phyloP scores from a whole-genome alignment of 2,113 vertebrate species.

The Ageneiosus marmoratus region DNA sequence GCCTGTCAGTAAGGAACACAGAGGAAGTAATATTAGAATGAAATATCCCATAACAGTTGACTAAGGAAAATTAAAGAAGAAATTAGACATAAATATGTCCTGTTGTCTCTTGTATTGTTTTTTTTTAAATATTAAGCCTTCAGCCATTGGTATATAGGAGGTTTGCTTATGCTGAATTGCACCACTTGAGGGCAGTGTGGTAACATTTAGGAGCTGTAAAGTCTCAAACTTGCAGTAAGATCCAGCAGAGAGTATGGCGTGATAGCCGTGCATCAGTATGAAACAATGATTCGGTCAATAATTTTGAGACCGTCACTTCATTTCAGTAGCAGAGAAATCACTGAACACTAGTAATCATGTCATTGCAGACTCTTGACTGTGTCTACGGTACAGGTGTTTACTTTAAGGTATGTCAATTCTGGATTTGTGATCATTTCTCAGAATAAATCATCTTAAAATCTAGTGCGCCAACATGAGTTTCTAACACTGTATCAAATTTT shows the following conservation, averaged over 20 bases:
- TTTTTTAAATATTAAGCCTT: not conserved
- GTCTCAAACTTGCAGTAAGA: not conserved
- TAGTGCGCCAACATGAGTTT: not conserved
- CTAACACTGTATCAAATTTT: not conserved
- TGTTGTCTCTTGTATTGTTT: not conserved
- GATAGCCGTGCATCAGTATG: slow-evolving; percentile 19
- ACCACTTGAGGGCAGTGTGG: slow-evolving; percentile 74
- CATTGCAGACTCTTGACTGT: not conserved
- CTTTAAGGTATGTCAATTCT: not conserved
- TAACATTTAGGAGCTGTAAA: not conserved
- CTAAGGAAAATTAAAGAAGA: not conserved
- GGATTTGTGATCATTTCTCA: not conserved
- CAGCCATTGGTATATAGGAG: not conserved
- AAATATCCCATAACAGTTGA: not conserved
- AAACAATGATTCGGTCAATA: slow-evolving; percentile 29
- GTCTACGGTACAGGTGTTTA: not conserved
- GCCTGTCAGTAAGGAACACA: not conserved
- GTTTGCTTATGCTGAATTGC: not conserved
- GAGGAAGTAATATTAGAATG: not conserved
- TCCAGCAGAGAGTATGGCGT: not conserved
- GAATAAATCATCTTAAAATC: not conserved
- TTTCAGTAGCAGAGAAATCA: slow-evolving; percentile 30
- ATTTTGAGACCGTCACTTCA: slow-evolving; percentile 18
- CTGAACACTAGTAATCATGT: not conserved
- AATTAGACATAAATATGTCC: not conserved